Conservation (phyloP, 2,113 vertebrate genomes). For the Acanthisitta chloris region DNA sequence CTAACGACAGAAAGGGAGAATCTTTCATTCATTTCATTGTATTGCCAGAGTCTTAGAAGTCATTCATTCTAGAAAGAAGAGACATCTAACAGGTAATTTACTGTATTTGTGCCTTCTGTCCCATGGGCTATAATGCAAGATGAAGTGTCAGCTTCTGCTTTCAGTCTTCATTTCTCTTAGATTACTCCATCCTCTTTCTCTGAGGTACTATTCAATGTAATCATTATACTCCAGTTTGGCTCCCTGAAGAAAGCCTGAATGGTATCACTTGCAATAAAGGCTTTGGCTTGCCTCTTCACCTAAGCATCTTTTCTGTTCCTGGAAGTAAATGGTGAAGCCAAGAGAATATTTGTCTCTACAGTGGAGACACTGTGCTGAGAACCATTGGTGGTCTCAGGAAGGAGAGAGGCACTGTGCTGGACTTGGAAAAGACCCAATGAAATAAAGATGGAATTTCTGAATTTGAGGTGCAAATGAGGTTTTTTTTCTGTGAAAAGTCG, state of each 20-base stretch:
- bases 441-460: neutral
- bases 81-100: constrained; percentile 15
- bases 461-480: neutral
- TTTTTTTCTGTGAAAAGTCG: neutral
- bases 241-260: constrained; percentile 14
- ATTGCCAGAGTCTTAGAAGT: constrained; percentile 1
- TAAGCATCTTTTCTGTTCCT: neutral
- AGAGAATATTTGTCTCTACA: neutral
- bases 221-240: neutral
- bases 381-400: neutral
- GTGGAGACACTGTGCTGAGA: neutral
- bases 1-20: constrained; percentile 13
- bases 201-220: neutral
- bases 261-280: neutral
- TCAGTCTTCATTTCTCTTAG: constrained; percentile 38
- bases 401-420: neutral
- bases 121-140: constrained; percentile 16
- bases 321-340: neutral
- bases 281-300: neutral
- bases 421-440: neutral
- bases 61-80: constrained; percentile 12
- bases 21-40: constrained; percentile 39
- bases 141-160: constrained; percentile 27
- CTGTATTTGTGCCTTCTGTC: constrained; percentile 29
- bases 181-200: neutral